Conservation (phyloP, 2,888 invertebrate species). For the Tribolium freemani region DNA sequence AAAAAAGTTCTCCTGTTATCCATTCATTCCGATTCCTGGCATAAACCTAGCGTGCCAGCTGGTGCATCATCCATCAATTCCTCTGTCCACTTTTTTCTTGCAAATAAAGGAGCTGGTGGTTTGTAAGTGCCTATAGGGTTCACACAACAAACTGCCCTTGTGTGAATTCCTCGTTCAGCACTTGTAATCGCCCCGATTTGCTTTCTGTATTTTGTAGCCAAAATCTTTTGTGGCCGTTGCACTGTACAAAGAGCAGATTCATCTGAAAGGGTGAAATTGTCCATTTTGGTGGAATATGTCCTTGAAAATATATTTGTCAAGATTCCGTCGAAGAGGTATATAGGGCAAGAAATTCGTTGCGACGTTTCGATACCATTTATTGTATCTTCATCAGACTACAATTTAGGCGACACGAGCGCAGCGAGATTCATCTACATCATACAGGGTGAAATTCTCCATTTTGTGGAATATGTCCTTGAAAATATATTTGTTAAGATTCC, state of each 20-base stretch:
- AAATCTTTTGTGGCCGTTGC: background rate
- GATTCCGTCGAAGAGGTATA: too few species aligned
- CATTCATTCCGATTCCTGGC: conserved; percentile 57
- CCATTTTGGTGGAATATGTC: background rate
- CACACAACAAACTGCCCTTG: conserved; percentile 5
- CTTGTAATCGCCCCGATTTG: conserved; percentile 16
- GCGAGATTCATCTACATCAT: too few species aligned
- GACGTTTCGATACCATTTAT: too few species aligned
- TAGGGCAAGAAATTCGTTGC: too few species aligned
- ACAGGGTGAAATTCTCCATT: too few species aligned
- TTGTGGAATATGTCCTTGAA: too few species aligned
- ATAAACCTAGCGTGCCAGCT: conserved; percentile 54
- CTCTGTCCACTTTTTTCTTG: conserved; percentile 1
- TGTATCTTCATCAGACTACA: too few species aligned
- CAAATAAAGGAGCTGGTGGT: conserved; percentile 25
- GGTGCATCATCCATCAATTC: conserved; percentile 40
- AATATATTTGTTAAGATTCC: too few species aligned
- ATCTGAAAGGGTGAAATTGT: too few species aligned
- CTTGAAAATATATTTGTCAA: too few species aligned
- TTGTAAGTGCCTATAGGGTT: background rate
- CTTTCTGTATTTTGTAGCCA: conserved; percentile 5
- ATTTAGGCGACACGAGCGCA: too few species aligned
- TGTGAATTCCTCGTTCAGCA: conserved; percentile 13
- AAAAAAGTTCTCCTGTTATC: conserved; percentile 49
- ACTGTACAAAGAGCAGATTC: conserved; percentile 19